A percentile compares a stretch with the other conserved stretches of the same genome.
Conservation (phyloP, 23 tunicate species). For the Oikopleura dioica region DNA sequence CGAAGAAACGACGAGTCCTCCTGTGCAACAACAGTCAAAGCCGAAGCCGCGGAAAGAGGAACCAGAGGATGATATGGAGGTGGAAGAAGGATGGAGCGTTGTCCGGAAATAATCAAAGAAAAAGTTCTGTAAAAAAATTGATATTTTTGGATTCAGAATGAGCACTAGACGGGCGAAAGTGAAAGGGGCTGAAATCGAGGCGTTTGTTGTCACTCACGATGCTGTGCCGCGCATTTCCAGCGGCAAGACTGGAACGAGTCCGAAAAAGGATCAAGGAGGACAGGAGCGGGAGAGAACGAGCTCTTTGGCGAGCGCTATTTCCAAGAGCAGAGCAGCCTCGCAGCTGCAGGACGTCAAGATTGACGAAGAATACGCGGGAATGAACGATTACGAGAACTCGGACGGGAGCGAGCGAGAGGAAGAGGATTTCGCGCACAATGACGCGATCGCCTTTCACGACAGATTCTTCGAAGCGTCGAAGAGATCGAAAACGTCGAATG, state of each 20-base stretch:
- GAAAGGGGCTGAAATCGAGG: not conserved
- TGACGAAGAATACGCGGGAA: no score
- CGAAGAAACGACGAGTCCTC: not conserved
- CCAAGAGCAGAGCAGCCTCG: no score
- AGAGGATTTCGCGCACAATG: not conserved
- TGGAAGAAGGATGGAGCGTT: conserved; percentile 11
- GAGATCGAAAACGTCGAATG: not conserved
- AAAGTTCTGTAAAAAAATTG: no score
- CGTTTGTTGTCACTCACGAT: not conserved
- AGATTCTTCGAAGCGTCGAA: not conserved
- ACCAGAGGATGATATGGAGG: conserved; percentile 1
- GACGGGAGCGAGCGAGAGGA: no score
- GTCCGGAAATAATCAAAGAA: not conserved
- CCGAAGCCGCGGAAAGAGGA: not conserved
- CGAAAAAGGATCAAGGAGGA: no score
- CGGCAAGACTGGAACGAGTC: no score
- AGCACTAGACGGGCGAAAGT: no score
- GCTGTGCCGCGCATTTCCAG: not conserved
- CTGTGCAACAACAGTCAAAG: not conserved
- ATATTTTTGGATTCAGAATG: no score
- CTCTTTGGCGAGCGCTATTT: no score
- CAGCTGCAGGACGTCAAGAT: no score
- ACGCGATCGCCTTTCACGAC: not conserved
- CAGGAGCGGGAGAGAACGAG: no score
- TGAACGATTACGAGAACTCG: no score